Evolutionary conservation across 2,888 invertebrate genomes (phyloP), one percentile per base, ranked within the genome.

Genomic region (Trissoscelio sp.): DNA sequence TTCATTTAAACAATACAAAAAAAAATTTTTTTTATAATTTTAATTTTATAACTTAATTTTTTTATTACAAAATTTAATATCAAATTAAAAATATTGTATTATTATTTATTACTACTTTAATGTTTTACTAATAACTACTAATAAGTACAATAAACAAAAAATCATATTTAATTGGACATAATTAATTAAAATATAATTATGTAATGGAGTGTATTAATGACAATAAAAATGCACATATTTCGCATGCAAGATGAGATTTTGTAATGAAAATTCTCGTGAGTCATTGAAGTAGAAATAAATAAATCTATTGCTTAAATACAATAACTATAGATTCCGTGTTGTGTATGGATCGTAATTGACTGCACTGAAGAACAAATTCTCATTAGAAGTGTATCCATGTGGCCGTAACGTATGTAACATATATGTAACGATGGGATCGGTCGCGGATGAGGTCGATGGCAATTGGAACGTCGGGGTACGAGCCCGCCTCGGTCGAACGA

Each of bases 381-480:
- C 78, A 82, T 82, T 82, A 82, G 78, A 73, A 44, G 70, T 46
- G 55, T 53, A 73, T 18, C 28, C 53, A 28, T 67, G 69, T 42
- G 75, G 44, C 24, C 53, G 55, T 79, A 78, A 62, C 72, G 75
- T 75, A 53, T 70, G 75, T 72, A 75, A 60, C 79, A 60, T 82
- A 82, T 72, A 82, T 82, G 79, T 79, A 82, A 79, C 82, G 79
- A 60, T 82, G 78, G 75, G 82, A 82, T 82, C 75, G 82, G 74
- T 79, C 72, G 82, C 62, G 74, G 82, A 82, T 82, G 82, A 79
- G 79, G 79, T 82, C 82, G 82, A 82, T 82, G 82, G 82, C 82
- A 82, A 82, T 72, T 75, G 79, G 78, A 82, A 72, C 79, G 82
- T 14, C 70, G 53, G 75, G 72, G 53, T 75, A 28, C 78, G 46